phyloP scores from a whole-genome alignment of 1,140 invertebrate species.

The Oryctes rhinoceros region DNA sequence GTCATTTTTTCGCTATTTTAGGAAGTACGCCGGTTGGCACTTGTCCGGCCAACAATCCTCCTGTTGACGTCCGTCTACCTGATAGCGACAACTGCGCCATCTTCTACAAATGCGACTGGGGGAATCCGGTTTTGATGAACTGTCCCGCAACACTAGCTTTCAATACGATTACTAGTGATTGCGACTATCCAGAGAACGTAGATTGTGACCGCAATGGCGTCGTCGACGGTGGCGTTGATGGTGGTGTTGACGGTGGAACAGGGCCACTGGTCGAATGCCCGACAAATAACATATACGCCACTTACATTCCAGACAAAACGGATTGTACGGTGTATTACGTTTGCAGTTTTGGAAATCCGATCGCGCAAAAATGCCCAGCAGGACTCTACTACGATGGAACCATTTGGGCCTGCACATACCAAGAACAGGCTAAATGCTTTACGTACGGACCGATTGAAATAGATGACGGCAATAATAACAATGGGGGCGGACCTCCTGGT shows the following conservation, averaged over 20 bases:
- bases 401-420: constrained; percentile 2
- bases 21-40: not conserved
- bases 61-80: not conserved
- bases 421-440: not conserved
- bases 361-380: not conserved
- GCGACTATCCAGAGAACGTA: constrained; percentile 25
- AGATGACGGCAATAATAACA: not conserved
- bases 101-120: constrained; percentile 21
- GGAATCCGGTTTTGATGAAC: not conserved
- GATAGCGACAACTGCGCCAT: not conserved
- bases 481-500: too few species aligned
- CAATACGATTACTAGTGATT: not conserved
- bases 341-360: not conserved
- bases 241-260: not conserved
- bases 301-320: not conserved
- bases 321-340: not conserved
- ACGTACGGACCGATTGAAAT: not conserved
- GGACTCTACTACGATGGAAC: constrained; percentile 25
- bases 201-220: not conserved
- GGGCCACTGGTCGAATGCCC: not conserved
- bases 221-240: not conserved
- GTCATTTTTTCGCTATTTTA: not conserved
- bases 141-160: not conserved
- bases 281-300: not conserved
- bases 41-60: not conserved